Percentiles rank a stretch among this genome's conserved stretches.
These are phyloP conservation scores for Antechinus stuartii DNA, from an alignment of 2,113 vertebrate genomes.

Conservation along the genomic window DNA sequence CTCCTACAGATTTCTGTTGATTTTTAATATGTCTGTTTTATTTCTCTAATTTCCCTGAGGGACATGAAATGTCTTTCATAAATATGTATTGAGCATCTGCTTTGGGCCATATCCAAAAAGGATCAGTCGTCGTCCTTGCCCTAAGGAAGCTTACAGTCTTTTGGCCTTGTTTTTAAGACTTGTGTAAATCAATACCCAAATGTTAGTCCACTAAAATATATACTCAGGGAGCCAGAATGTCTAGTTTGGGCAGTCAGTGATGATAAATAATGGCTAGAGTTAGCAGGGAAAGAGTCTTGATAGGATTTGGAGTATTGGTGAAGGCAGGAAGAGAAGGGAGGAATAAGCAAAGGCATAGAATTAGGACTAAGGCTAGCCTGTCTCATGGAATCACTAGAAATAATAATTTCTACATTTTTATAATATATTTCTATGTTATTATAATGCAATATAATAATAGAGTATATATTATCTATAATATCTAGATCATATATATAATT, in stretches of 20 bases:
- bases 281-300: background rate
- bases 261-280: fast-evolving
- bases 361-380: background rate
- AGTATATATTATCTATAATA: no score
- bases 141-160: background rate
- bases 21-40: background rate
- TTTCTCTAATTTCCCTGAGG: background rate
- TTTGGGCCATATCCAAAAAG: background rate
- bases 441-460: no score
- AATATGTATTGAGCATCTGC: no score
- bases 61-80: background rate
- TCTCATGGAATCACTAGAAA: background rate
- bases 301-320: background rate
- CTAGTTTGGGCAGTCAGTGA: background rate
- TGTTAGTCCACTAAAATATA: background rate
- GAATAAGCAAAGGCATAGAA: background rate
- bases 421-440: no score
- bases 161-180: background rate
- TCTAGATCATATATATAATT: no score
- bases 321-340: background rate
- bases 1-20: background rate
- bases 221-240: background rate
- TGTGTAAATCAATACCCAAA: background rate
- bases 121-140: background rate
- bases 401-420: no score